Conservation (phyloP, 2,113 vertebrate genomes). For the Syrrhaptes paradoxus region DNA sequence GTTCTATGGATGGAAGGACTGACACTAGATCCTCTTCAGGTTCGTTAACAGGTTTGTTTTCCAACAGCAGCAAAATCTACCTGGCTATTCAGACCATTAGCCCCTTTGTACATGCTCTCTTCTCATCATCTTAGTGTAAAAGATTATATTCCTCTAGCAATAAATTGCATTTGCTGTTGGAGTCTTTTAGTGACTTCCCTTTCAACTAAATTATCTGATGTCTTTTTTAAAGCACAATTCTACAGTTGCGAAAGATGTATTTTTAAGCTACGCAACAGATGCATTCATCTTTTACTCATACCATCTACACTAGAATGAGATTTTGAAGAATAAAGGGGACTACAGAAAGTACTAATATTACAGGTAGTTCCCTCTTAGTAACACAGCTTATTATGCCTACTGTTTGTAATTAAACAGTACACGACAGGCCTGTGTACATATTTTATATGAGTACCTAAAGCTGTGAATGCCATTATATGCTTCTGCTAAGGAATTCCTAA, state of each 20-base stretch:
- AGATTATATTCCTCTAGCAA: not conserved
- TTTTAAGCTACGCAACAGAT: not conserved
- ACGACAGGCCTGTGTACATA: not conserved
- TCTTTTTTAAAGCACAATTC: not conserved
- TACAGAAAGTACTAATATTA: not conserved
- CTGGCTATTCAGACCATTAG: not conserved
- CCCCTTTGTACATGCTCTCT: not conserved
- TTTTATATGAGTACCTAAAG: not conserved
- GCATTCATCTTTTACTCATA: not conserved
- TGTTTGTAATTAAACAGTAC: not conserved
- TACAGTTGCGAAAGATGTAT: not conserved
- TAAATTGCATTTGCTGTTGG: not conserved
- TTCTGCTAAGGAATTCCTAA: not conserved
- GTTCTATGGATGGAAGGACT: not conserved
- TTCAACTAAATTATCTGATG: not conserved
- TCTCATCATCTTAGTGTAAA: not conserved
- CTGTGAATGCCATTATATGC: not conserved
- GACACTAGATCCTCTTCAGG: not conserved
- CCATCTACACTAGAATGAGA: not conserved
- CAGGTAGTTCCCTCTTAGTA: not conserved
- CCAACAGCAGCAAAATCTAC: not conserved
- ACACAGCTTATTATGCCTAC: not conserved
- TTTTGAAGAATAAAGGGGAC: not conserved
- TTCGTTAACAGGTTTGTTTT: not conserved
- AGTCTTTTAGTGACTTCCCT: not conserved